Base-by-base conservation (phyloP, 2,113 vertebrate genomes). In the Osmerus eperlanus region DNA sequence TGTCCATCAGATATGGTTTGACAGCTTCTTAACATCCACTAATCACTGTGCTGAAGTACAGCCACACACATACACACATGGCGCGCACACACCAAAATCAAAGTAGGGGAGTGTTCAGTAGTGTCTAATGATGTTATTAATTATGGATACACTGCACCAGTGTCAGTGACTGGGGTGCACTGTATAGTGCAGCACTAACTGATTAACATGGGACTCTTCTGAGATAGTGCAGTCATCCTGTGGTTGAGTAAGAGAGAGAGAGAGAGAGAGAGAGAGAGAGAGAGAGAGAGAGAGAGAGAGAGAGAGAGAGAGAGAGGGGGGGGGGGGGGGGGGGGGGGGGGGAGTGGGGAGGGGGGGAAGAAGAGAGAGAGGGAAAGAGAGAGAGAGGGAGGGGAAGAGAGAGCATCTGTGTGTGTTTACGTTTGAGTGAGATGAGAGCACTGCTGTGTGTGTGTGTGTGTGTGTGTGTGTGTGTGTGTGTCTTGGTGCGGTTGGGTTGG, bases 81-180 rank as follows among this genome's bases (percentile, higher is more conserved):
- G 21, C 21, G 1, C 21, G 1, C 11, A 36, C 62, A 29, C 62
- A 64, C 18, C 60, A 71, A 36, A 72, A 75, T 81, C 71, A 81
- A 64, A 79, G 67, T 52, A 59, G 79, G 52, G 61, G 74, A 55
- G 13, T 23, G 21, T 54, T 55, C 52, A 73, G 59, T 32, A 73
- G 41, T 77, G 74, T 52, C 71, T 83, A 83, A 87, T 79, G 81
- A 79, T 72, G 61, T 73, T 64, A 87, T 88, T 83, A 86, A 90
- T 90, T 87, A 89, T 89, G 84, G 72, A 90, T 87, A 75, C 52
- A 47, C 79, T 83, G 83, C 73, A 71, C 68, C 78, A 85, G 78
- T 81, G 82, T 81, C 76, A 82, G 78, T 68, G 67, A 55, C 71
- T 68, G 81, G 78, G 80, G 78, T 78, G 61, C 75, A 83, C 71